These are phyloP conservation scores for Muscina levida DNA, from an alignment of 2,888 invertebrate species.

Conservation along the genomic window DNA sequence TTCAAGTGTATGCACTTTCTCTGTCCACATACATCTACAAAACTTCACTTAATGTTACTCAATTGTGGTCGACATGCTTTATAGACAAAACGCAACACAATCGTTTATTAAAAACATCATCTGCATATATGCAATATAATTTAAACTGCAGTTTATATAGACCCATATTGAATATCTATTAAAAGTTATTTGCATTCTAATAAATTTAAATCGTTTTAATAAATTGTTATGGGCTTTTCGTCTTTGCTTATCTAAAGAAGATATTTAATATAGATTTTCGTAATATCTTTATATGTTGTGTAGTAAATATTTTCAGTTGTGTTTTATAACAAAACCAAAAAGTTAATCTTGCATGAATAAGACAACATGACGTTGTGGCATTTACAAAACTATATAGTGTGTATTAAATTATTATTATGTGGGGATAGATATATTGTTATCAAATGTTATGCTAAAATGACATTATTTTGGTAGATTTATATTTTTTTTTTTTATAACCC, in stretches of 20 bases:
- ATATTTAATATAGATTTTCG: not conserved
- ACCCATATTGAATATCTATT: conserved; percentile 3
- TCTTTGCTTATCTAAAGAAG: not conserved
- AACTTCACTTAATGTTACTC: too few species aligned
- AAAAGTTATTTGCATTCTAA: not conserved
- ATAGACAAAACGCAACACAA: too few species aligned
- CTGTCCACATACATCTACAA: too few species aligned
- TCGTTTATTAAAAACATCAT: too few species aligned
- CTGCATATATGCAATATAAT: too few species aligned
- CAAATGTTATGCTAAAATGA: too few species aligned
- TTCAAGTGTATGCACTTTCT: too few species aligned
- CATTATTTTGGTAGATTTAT: too few species aligned
- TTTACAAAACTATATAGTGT: not conserved
- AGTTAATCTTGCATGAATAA: not conserved
- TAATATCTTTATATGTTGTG: not conserved
- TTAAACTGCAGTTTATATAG: not conserved
- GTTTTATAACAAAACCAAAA: not conserved
- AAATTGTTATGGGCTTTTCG: not conserved
- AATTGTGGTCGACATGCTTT: too few species aligned
- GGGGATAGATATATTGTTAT: too few species aligned
- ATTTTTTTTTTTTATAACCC: too few species aligned
- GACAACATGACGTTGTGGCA: not conserved
- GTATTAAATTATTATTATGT: not conserved
- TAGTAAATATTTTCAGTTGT: not conserved
- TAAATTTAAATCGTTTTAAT: conserved; percentile 1